Base-by-base conservation (phyloP, 2,888 invertebrate species). In the Hyposoter dolosus region DNA sequence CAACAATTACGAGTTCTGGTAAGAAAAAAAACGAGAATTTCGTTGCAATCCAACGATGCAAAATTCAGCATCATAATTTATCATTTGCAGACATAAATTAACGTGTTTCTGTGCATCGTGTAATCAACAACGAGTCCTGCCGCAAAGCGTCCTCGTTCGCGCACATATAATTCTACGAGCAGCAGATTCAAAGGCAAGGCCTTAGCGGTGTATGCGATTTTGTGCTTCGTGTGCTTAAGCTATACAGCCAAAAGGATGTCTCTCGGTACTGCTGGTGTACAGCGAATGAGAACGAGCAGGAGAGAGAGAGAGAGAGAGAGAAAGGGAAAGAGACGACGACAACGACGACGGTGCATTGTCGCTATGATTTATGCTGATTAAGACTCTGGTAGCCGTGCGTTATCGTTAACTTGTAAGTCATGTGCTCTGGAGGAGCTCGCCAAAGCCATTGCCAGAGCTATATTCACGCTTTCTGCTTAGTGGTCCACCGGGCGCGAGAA, bases 311-410 rank as follows among this genome's bases (percentile, higher is more conserved):
- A 23, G 81, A 15, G 79, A 71, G 71, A 69, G 78, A 71, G 81
- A 47, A 50, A 85, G 77, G 47, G 79, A 82, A 77, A 84, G 85
- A 81, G 77, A 85, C 81, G 83, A 28, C 60, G 28, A 60, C 28
- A 60, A 60, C 60, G 60, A 60, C 60, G 60, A 79, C 66, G 88
- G 82, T 88, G 90, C 90, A 91, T 91, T 91, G 91, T 92, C 90
- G 92, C 89, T 93, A 93, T 93, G 93, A 93, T 93, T 93, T 93
- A 94, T 91, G 92, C 92, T 93, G 93, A 93, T 94, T 93, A 93
- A 94, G 93, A 93, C 92, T 92, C 91, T 90, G 91, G 92, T 92
- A 90, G 90, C 90, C 90, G 90, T 91, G 91, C 91, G 92, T 92
- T 93, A 93, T 93, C 93, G 92, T 90, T 91, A 90, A 92, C 91